Base-by-base conservation (phyloP, 30 jellyfish, hydroid and myxozoan species). In the Nemopilema nomurai region DNA sequence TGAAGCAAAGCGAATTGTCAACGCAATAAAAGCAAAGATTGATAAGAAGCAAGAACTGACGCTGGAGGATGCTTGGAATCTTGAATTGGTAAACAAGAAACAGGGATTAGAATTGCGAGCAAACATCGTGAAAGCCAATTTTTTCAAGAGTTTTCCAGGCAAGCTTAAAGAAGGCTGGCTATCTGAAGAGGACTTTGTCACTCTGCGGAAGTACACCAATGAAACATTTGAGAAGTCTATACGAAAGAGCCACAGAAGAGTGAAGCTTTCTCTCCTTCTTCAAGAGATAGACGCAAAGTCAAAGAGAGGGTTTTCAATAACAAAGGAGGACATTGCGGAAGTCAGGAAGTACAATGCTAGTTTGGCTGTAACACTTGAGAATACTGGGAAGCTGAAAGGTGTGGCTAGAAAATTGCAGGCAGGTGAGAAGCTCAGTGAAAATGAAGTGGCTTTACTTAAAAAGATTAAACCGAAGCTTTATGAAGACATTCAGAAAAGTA, bases 11-110 rank as follows among this genome's bases (percentile, higher is more conserved):
- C 41, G 41, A 19, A 72, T 89, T 18, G 69, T 89, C 26, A 89
- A 84, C 0, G 71, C 74, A 74, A 69, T 93, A 29, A 89, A 93
- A 16, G 62, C 63, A 30, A 93, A 93, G 76, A 70, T 82, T 41
- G 74, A 93, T 63, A 93, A 84, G 21, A 84, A 88, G 29, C 65
- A 77, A 80, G 29, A 87, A 6, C 76, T 93, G 23, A 89, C 97
- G 24, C 26, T 93, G 41, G 97, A 84, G 53, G 98, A 93, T 80
- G 98, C 98, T 19, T 79, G 80, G 87, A 33, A 78, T 62, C 88
- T 93, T 21, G 86, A 89, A 51, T 64, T 80, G 30, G 77, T 89
- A n/a, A 69, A 93, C 63, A 77, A 87, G 63, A 77, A 68, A 23
- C 77, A 63, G 49, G 98, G 97, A 8, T 69, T 67, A 69, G 49